phyloP scores from a whole-genome alignment of 2,113 vertebrate genomes.

The Brachionichthys hirsutus region DNA sequence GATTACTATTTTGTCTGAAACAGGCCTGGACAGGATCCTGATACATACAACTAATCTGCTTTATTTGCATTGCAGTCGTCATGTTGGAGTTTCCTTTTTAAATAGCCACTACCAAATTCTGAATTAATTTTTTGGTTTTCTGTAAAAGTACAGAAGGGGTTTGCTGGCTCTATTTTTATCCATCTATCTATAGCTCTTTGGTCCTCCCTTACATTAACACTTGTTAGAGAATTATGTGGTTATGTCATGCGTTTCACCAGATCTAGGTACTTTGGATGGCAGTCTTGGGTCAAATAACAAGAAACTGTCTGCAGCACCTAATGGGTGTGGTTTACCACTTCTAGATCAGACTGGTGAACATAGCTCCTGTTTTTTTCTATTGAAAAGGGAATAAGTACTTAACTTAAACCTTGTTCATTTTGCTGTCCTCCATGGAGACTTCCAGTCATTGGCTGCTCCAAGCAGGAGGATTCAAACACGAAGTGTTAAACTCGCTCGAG shows the following conservation, averaged over 20 bases:
- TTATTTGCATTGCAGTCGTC: conserved; percentile 12
- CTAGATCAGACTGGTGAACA: neutral
- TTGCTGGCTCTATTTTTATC: no score
- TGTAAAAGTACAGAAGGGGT: neutral
- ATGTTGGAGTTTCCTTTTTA: conserved; percentile 7
- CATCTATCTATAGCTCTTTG: conserved; percentile 59
- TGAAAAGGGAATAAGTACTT: neutral
- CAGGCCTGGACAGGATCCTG: conserved; percentile 24
- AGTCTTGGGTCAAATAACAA: conserved; percentile 52
- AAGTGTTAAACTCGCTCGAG: conserved; percentile 43
- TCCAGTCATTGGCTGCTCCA: conserved; percentile 28
- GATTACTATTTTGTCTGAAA: conserved; percentile 10
- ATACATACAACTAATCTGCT: conserved; percentile 14
- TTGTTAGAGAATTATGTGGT: conserved; percentile 48
- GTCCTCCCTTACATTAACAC: conserved; percentile 37
- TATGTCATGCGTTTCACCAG: conserved; percentile 41
- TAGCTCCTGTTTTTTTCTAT: neutral
- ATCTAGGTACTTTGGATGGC: conserved; percentile 25
- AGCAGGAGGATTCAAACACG: conserved; percentile 27
- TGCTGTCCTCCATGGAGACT: conserved; percentile 1
- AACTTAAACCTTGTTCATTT: neutral
- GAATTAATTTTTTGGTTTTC: neutral
- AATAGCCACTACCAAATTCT: conserved; percentile 3
- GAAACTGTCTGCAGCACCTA: conserved; percentile 25
- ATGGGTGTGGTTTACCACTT: conserved; percentile 17